These are phyloP conservation scores for Aphodius sticticus DNA, from an alignment of 2,888 invertebrate species.

Conservation along the genomic window DNA sequence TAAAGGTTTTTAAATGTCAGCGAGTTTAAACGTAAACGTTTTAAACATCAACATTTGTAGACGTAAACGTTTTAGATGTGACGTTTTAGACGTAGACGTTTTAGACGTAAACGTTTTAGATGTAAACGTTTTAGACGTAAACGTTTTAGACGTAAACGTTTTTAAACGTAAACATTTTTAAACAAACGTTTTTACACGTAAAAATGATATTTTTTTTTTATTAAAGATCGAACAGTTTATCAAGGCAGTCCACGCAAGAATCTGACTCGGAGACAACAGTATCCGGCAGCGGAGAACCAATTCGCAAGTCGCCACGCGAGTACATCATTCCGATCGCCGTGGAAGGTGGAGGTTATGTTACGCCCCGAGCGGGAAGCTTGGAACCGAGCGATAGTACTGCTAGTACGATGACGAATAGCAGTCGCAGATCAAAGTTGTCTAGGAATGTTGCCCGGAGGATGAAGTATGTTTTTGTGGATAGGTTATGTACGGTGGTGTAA, in stretches of 20 bases:
- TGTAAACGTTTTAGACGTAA: too few species aligned
- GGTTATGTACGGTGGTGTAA: background rate
- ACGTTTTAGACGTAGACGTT: too few species aligned
- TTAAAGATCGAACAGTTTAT: slow-evolving; percentile 58
- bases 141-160: too few species aligned
- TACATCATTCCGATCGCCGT: slow-evolving; percentile 94
- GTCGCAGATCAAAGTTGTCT: slow-evolving; percentile 58
- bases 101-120: too few species aligned
- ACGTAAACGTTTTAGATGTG: too few species aligned
- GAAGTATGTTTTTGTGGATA: slow-evolving; percentile 63
- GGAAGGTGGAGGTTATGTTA: slow-evolving; percentile 88
- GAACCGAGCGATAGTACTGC: slow-evolving; percentile 74
- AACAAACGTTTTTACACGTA: background rate
- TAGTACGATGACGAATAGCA: slow-evolving; percentile 63
- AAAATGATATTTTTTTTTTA: slow-evolving; percentile 18
- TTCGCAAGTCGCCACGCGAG: slow-evolving; percentile 88
- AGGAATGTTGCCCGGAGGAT: slow-evolving; percentile 70
- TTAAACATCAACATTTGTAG: too few species aligned
- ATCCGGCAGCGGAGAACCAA: slow-evolving; percentile 71
- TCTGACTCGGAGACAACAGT: slow-evolving; percentile 74
- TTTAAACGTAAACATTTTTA: too few species aligned
- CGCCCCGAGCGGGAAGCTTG: slow-evolving; percentile 77
- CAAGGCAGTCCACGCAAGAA: slow-evolving; percentile 73
- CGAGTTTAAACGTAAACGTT: background rate
- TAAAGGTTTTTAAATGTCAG: background rate